These are phyloP conservation scores for Luehdorfia chinensis DNA, from an alignment of 1,140 invertebrate species.

Conservation along the genomic window DNA sequence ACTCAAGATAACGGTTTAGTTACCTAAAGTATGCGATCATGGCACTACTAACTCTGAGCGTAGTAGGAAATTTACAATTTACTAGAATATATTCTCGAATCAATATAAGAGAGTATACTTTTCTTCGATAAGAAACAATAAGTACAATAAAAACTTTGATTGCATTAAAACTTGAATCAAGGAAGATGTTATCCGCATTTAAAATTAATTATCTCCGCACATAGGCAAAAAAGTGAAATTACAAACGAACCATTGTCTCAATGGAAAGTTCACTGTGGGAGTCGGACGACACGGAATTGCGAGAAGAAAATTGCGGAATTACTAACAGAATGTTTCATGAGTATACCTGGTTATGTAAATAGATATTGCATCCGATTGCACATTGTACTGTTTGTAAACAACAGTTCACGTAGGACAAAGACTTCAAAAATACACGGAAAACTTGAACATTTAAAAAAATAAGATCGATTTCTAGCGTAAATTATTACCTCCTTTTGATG, in stretches of 20 bases:
- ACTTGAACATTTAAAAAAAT: background rate
- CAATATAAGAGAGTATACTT: no score
- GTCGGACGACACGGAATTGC: conserved; percentile 25
- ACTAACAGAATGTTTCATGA: conserved; percentile 26
- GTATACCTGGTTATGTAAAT: conserved; percentile 12
- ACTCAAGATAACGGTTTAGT: no score
- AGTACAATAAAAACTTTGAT: no score
- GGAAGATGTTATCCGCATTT: conserved; percentile 46
- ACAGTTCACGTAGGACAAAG: no score
- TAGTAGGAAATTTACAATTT: no score
- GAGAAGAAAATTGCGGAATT: conserved; percentile 51
- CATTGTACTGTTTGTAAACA: background rate
- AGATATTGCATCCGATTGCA: background rate
- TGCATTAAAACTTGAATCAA: conserved; percentile 30
- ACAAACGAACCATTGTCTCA: conserved; percentile 58
- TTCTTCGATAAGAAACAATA: no score
- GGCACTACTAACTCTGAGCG: no score
- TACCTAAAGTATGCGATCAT: background rate
- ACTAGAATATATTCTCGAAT: no score
- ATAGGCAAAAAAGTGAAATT: conserved; percentile 72
- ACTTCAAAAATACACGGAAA: no score
- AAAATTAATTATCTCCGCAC: conserved; percentile 43
- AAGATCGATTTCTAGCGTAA: no score
- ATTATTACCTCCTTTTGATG: no score
- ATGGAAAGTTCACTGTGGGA: conserved; percentile 65